Evolutionary conservation across 2,113 vertebrate species (phyloP), one percentile per base, ranked within the genome.

Genomic region (Chrysochloris asiatica): DNA sequence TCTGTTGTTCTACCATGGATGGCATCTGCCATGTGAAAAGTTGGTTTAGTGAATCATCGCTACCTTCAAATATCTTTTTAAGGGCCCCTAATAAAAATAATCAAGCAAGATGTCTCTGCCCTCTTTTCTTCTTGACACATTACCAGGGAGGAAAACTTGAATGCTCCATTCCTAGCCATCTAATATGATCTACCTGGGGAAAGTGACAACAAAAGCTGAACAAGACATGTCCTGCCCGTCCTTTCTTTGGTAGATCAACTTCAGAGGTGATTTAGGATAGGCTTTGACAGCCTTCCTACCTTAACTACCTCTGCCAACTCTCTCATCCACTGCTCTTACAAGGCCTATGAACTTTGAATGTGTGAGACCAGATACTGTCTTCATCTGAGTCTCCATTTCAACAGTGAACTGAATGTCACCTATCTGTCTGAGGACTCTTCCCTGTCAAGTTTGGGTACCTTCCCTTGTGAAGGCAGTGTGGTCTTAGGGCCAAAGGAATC

Each of bases 31-130:
- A 2, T 71, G 47, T 78, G 83, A 90, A 90, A 61, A 59, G 28
- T 65, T 84, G 71, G n/a, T 38, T n/a, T 56, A 63, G 48, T 50
- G 73, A 91, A 41, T 90, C 88, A 89, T 54, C 36, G 59, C 61
- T 87, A 50, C 45, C 54, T 87, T 84, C 69, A 79, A 48, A 86
- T 45, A 38, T 48, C 79, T 81, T 90, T 6, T 75, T 59, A 88
- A 88, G 43, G 72, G 11, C 12, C 22, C n/a, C 26, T 30, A 83
- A 47, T 65, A 41, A 71, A 93, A 90, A 84, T 47, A 79, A 73
- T 8, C 30, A 36, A 30, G 69, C 3, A 38, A 65, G 30, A 56
- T 6, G 4, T 52, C 38, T 16, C 30, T 59, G 11, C 14, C 7
- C 63, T 83, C 33, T 56, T 30, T 73, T 87, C n/a, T 63, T 33